Percentiles rank a stretch among this genome's conserved stretches.
Evolutionary conservation across 2,797 vertebrate species (phyloP).

Genomic region (Gymnocypris eckloni): DNA sequence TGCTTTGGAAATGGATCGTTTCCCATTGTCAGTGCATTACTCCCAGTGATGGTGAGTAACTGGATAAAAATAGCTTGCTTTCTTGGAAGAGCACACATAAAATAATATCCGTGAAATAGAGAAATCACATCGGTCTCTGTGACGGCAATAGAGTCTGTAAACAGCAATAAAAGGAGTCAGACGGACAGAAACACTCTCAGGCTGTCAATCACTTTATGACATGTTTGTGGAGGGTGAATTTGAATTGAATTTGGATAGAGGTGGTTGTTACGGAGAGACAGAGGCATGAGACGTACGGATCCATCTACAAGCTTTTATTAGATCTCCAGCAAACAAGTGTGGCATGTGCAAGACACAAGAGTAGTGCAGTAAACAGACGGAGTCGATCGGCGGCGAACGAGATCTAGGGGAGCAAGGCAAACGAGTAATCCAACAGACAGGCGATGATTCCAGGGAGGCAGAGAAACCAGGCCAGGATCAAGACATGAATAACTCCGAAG

Average conservation of each 20-base stretch:
- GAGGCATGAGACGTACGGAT: too few species aligned
- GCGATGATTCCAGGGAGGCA: too few species aligned
- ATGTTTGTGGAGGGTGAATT: background rate
- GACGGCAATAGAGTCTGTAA: background rate
- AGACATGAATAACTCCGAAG: too few species aligned
- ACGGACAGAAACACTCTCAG: background rate
- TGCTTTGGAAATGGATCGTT: background rate
- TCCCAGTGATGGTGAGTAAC: conserved; percentile 3
- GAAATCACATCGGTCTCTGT: conserved; percentile 23
- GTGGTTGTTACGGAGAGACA: too few species aligned
- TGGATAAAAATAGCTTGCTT: conserved; percentile 13
- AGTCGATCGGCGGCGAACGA: too few species aligned
- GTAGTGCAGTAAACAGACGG: too few species aligned
- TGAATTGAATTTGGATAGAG: background rate
- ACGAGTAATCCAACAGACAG: too few species aligned
- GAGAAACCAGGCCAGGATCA: too few species aligned
- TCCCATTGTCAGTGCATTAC: conserved; percentile 12
- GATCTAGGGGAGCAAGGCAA: too few species aligned
- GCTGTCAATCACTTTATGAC: background rate
- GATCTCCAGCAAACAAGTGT: too few species aligned
- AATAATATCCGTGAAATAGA: conserved; percentile 34
- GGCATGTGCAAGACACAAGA: too few species aligned
- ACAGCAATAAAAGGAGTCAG: background rate
- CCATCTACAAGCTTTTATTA: too few species aligned
- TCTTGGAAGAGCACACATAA: background rate